Evolutionary conservation across 2,888 invertebrate species (phyloP).

Genomic region (Cephus pulcher): DNA sequence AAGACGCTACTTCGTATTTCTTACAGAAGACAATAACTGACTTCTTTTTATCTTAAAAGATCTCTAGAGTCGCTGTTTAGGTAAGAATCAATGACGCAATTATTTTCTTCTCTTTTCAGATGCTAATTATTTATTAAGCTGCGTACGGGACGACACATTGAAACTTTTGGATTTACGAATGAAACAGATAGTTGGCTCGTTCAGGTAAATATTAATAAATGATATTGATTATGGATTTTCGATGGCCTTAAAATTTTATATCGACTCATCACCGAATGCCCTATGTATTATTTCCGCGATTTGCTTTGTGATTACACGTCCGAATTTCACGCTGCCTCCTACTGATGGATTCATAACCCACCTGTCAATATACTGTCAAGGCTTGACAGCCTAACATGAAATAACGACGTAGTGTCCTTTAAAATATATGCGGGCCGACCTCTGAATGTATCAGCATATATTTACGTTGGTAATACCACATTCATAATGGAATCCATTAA

Average conservation of each 20-base stretch:
- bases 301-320: background rate
- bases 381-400: background rate
- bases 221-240: background rate
- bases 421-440: background rate
- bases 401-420: background rate
- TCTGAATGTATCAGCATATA: background rate
- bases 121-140: constrained; percentile 88
- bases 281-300: background rate
- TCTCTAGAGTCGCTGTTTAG: background rate
- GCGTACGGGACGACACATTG: constrained; percentile 95
- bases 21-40: background rate
- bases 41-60: background rate
- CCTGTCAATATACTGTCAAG: background rate
- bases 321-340: background rate
- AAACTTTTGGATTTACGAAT: constrained; percentile 94
- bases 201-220: constrained; percentile 76
- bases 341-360: background rate
- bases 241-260: background rate
- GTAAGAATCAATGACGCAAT: background rate
- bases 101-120: constrained; percentile 73
- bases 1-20: background rate
- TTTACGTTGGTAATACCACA: background rate
- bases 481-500: background rate
- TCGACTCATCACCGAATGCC: background rate
- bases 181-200: constrained; percentile 91